These are phyloP conservation scores for Pseudanteris insignis DNA, from an alignment of 2,888 invertebrate genomes.

Conservation along the genomic window DNA sequence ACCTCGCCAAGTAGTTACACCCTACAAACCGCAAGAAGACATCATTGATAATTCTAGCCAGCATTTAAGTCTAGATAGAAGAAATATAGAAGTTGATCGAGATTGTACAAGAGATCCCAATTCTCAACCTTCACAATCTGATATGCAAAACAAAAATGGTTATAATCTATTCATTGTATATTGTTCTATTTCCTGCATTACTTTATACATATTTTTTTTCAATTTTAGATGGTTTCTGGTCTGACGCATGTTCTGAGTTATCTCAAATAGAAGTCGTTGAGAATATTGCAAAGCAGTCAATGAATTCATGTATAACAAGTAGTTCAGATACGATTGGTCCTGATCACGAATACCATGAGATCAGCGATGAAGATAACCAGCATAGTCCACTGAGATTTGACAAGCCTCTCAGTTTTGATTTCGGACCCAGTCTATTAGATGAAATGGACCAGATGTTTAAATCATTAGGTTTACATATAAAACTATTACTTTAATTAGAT, in stretches of 20 bases:
- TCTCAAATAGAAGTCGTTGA: conserved; percentile 53
- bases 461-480: conserved; percentile 66
- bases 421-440: conserved; percentile 89
- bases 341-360: conserved; percentile 84
- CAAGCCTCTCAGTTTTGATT: conserved; percentile 73
- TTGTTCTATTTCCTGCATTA: neutral
- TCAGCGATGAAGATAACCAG: conserved; percentile 79
- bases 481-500: too few relatives aligned
- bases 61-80: conserved; percentile 52
- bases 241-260: conserved; percentile 59
- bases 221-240: conserved; percentile 60
- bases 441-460: conserved; percentile 89
- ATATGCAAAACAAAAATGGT: conserved; percentile 60
- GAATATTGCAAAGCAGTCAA: conserved; percentile 52
- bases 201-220: conserved; percentile 5
- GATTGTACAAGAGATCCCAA: conserved; percentile 56
- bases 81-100: conserved; percentile 50
- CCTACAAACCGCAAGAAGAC: conserved; percentile 89
- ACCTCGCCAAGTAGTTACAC: conserved; percentile 88
- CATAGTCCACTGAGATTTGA: conserved; percentile 67
- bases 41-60: conserved; percentile 62
- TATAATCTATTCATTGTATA: too few relatives aligned
- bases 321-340: conserved; percentile 50
- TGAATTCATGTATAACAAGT: conserved; percentile 53
- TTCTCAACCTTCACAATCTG: conserved; percentile 52